Evolutionary conservation across 2,888 invertebrate species (phyloP).

Genomic region (Philaethria dido): DNA sequence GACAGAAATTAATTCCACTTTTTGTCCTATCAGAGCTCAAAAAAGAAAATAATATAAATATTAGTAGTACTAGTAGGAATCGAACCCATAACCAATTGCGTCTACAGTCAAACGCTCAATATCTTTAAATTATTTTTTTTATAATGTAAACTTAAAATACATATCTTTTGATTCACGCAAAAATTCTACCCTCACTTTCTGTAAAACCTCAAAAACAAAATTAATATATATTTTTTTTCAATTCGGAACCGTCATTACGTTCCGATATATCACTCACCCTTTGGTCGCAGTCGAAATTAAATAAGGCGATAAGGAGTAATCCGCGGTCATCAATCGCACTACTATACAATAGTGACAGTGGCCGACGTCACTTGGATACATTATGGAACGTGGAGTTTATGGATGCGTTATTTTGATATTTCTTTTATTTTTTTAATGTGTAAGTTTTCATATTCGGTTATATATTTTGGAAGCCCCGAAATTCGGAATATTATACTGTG

Average conservation of each 20-base stretch:
- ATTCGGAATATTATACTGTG: too few relatives aligned
- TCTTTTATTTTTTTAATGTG: neutral
- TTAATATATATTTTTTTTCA: neutral
- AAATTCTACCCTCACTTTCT: too few relatives aligned
- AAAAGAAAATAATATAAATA: too few relatives aligned
- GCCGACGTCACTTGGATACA: constrained; percentile 42
- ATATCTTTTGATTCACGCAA: too few relatives aligned
- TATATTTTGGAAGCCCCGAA: too few relatives aligned
- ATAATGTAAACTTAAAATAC: too few relatives aligned
- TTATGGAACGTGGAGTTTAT: constrained; percentile 32
- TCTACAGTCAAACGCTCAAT: too few relatives aligned
- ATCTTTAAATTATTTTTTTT: too few relatives aligned
- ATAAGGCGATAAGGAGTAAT: constrained; percentile 69
- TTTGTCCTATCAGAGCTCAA: too few relatives aligned
- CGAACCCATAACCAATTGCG: too few relatives aligned
- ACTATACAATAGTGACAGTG: constrained; percentile 48
- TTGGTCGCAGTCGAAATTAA: constrained; percentile 59
- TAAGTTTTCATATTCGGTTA: neutral
- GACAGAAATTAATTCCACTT: too few relatives aligned
- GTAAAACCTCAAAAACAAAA: neutral
- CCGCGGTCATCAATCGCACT: constrained; percentile 63
- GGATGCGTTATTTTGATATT: constrained; percentile 23
- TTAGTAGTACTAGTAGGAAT: too few relatives aligned
- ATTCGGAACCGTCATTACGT: constrained; percentile 1
- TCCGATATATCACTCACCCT: constrained; percentile 48